Evolutionary conservation across 2,888 invertebrate genomes (phyloP).

Genomic region (Hipparchia sbordonii): DNA sequence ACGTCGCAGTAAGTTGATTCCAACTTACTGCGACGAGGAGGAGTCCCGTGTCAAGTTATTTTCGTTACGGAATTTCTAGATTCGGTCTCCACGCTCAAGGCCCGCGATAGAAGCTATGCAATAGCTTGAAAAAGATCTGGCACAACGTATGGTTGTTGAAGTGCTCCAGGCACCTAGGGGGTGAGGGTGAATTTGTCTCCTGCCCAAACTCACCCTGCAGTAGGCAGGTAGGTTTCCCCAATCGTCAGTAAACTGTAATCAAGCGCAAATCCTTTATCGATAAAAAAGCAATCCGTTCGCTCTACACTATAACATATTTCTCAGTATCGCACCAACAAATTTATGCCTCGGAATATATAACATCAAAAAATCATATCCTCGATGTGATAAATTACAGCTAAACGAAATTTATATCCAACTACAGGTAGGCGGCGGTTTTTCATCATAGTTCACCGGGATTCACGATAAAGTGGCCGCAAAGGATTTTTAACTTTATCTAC

Average conservation of each 20-base stretch:
- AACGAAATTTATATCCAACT: conserved; percentile 37
- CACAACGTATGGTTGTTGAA: no score
- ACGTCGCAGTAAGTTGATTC: no score
- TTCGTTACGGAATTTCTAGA: no score
- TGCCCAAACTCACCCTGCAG: no score
- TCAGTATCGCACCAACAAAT: conserved; percentile 22
- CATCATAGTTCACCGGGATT: conserved; percentile 24
- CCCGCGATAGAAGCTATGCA: no score
- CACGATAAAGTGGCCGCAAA: background rate
- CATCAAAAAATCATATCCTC: conserved; percentile 37
- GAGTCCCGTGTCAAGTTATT: no score
- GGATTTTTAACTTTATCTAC: conserved; percentile 6
- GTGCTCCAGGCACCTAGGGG: no score
- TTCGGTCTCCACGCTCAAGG: no score
- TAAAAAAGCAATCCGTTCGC: conserved; percentile 8
- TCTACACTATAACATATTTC: conserved; percentile 8
- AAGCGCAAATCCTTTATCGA: background rate
- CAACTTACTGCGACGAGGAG: no score
- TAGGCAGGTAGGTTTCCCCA: background rate
- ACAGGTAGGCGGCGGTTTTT: conserved; percentile 38
- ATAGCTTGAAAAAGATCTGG: no score
- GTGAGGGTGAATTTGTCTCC: no score
- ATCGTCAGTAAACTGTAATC: background rate
- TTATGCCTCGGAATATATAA: conserved; percentile 29
- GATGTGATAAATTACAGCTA: conserved; percentile 37